Conservation (phyloP, 2,797 vertebrate genomes). For the Okamejei kenojei region DNA sequence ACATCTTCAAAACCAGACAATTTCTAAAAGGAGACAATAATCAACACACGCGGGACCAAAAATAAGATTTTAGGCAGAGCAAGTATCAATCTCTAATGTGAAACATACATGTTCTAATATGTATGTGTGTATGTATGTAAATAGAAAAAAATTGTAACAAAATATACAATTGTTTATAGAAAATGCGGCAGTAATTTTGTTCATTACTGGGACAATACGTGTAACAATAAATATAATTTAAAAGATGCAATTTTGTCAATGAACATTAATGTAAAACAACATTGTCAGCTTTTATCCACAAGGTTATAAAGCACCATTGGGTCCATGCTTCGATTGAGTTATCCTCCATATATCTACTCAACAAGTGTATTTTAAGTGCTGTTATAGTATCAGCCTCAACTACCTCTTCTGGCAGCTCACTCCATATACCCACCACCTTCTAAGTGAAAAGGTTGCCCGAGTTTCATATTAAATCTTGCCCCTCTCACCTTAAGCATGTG, state of each 20-base stretch:
- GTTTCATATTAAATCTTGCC: too few relatives aligned
- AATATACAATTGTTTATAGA: constrained; percentile 34
- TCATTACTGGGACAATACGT: constrained; percentile 15
- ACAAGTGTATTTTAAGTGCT: too few relatives aligned
- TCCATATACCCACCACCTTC: too few relatives aligned
- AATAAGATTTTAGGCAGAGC: not conserved
- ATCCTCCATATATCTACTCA: not conserved
- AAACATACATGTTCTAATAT: not conserved
- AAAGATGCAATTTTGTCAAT: constrained; percentile 21
- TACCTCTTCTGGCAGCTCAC: too few relatives aligned
- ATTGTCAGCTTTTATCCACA: not conserved
- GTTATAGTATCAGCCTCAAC: too few relatives aligned
- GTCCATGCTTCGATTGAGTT: not conserved
- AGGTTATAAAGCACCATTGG: not conserved
- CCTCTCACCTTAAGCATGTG: too few relatives aligned
- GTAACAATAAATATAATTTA: constrained; percentile 10
- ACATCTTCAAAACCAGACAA: not conserved
- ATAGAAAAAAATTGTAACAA: constrained; percentile 27
- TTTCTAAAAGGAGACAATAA: not conserved
- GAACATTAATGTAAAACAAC: not conserved
- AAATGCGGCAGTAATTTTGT: constrained; percentile 10
- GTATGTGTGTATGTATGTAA: not conserved
- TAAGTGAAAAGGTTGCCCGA: too few relatives aligned
- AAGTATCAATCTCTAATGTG: not conserved
- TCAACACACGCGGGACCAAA: not conserved